These are phyloP conservation scores for Planococcus citri DNA, from an alignment of 1,140 invertebrate species.

Conservation along the genomic window DNA sequence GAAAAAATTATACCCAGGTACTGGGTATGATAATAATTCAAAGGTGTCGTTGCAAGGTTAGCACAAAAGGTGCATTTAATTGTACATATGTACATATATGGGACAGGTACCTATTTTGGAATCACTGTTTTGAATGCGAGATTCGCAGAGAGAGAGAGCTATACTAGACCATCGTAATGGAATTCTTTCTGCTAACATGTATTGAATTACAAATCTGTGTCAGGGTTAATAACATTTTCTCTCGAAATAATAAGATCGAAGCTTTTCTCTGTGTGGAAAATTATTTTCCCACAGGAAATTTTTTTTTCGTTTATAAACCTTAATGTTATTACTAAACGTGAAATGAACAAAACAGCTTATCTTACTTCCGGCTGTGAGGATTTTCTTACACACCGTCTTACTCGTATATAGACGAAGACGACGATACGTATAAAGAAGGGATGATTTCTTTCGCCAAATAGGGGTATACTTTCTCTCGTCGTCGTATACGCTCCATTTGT, in stretches of 20 bases:
- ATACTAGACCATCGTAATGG: background rate
- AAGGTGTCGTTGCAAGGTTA: too few species aligned
- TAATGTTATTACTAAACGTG: background rate
- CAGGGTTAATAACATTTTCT: background rate
- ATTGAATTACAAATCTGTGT: conserved; percentile 7
- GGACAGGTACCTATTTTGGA: too few species aligned
- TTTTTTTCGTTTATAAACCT: conserved; percentile 5
- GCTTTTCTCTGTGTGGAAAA: background rate
- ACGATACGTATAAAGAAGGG: too few species aligned
- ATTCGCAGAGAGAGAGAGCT: too few species aligned
- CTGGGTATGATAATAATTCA: too few species aligned
- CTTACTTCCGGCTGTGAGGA: background rate
- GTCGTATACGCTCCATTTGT: too few species aligned
- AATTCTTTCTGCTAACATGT: background rate
- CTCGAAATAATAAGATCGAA: conserved; percentile 2
- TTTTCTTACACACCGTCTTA: background rate
- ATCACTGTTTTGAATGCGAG: background rate
- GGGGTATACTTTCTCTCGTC: too few species aligned
- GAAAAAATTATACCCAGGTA: too few species aligned
- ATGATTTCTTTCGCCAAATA: too few species aligned
- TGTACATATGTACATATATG: too few species aligned
- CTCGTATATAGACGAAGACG: too few species aligned
- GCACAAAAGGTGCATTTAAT: too few species aligned
- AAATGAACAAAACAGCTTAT: background rate
- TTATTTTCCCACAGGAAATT: conserved; percentile 7